These are phyloP conservation scores for Drosophila subobscura DNA, from an alignment of 1,140 invertebrate species.

Conservation along the genomic window DNA sequence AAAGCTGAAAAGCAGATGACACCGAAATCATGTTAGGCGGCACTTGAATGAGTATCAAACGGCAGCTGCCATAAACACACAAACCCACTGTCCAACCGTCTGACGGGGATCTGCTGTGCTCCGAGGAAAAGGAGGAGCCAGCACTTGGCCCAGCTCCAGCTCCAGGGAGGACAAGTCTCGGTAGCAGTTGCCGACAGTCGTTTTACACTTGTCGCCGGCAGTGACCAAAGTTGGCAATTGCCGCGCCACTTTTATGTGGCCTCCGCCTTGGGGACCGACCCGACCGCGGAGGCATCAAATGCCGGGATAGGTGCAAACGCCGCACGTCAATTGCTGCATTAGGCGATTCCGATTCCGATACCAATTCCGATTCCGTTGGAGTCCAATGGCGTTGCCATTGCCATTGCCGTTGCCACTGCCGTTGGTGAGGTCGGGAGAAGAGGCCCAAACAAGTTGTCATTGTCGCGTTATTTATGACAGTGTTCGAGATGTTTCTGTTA, in stretches of 20 bases:
- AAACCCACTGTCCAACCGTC: conserved; percentile 61
- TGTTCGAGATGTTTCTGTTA: conserved; percentile 77
- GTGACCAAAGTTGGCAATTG: conserved; percentile 82
- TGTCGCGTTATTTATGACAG: conserved; percentile 81
- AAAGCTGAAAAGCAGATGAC: conserved; percentile 82
- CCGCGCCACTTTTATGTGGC: conserved; percentile 79
- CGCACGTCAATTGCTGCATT: conserved; percentile 79
- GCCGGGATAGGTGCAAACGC: conserved; percentile 73
- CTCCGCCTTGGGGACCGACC: conserved; percentile 69
- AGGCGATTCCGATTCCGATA: conserved; percentile 53
- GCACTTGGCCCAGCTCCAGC: conserved; percentile 11
- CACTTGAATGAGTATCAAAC: conserved; percentile 82
- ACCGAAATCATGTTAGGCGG: conserved; percentile 81
- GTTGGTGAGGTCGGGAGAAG: background rate
- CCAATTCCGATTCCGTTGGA: conserved; percentile 37
- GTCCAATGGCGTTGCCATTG: conserved; percentile 34
- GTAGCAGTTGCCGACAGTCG: conserved; percentile 64
- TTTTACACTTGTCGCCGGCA: conserved; percentile 81
- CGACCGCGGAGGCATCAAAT: conserved; percentile 66
- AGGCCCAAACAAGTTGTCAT: conserved; percentile 74
- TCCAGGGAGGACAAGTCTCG: conserved; percentile 33
- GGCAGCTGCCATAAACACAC: conserved; percentile 82
- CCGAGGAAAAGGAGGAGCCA: background rate
- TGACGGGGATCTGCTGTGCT: conserved; percentile 14
- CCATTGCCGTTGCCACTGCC: conserved; percentile 37